Evolutionary conservation across 2,113 vertebrate species (phyloP).

Genomic region (Cariama cristata): DNA sequence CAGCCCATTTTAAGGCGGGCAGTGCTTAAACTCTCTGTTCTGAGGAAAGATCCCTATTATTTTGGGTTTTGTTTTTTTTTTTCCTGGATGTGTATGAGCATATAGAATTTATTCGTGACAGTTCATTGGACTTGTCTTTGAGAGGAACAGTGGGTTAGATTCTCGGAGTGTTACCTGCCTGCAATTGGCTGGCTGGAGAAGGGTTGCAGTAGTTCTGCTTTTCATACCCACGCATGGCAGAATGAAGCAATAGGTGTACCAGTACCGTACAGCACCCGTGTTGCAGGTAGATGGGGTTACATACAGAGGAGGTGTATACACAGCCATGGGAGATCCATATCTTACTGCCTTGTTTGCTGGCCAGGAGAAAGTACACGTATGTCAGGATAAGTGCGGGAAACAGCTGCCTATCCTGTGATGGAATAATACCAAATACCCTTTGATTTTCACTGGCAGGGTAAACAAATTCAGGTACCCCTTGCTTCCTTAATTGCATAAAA

Average conservation of each 20-base stretch:
- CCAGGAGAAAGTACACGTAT: background rate
- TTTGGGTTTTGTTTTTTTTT: background rate
- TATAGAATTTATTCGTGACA: background rate
- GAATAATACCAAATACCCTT: background rate
- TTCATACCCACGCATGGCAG: fast-evolving
- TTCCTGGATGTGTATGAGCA: background rate
- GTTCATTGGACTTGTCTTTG: background rate
- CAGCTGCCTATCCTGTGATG: background rate
- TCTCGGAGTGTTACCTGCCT: background rate
- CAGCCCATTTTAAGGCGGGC: background rate
- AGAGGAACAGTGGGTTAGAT: background rate
- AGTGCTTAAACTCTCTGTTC: background rate
- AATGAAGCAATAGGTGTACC: fast-evolving
- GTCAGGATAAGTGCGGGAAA: background rate
- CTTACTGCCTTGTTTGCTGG: background rate
- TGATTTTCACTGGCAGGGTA: background rate
- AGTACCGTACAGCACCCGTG: fast-evolving
- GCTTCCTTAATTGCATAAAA: background rate
- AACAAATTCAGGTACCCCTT: background rate
- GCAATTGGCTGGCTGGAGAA: background rate
- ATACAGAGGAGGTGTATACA: background rate
- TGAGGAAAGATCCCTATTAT: background rate
- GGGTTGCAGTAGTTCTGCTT: background rate
- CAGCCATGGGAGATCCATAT: fast-evolving
- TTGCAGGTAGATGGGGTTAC: background rate